Base-by-base conservation (phyloP, 2,888 invertebrate species). In the Drosophila subquinaria region DNA sequence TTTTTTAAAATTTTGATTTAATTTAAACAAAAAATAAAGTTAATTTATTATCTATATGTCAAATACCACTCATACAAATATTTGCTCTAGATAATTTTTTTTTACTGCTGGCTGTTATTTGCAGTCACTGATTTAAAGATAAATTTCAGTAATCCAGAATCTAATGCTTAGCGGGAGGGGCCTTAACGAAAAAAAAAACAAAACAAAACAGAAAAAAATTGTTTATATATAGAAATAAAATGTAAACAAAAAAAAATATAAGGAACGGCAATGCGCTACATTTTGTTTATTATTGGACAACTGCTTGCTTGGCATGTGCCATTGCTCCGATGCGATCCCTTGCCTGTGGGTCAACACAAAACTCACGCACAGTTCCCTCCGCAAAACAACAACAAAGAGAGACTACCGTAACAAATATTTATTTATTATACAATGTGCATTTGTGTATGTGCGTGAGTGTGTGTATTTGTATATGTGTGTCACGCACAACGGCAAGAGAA, bases 221-320 rank as follows among this genome's bases (percentile, higher is more conserved):
- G 43, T 56, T 59, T 48, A 45, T 66, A 72, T 36, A 56, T 48
- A 60, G 17, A 47, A 56, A 55, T 36, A 27, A 66, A 68, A 68
- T 72, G 73, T 78, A 76, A 78, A 81, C 77, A 78, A 72, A 68
- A 17, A 68, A 17, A 20, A 27, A 27, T 27, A 66, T 57, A 60
- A 35, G 51, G 47, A 79, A 60, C 42, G 61, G 42, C 59, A 60
- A 51, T 50, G 50, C 9, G 47, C 59, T 64, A 23, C 76, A 68
- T 57, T 61, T 76, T 85, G 86, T 89, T 88, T 89, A 82, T 85
- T 85, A 73, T 72, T 79, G 71, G 56, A 62, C 72, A 72, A 64
- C 48, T 65, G 79, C 59, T 69, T 77, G 90, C 59, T 69, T 82
- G 90, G 84, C 84, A 85, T 89, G 88, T 77, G 85, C 79, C 71